Conservation (phyloP, 2,113 vertebrate genomes). For the Urocynchramus pylzowi region DNA sequence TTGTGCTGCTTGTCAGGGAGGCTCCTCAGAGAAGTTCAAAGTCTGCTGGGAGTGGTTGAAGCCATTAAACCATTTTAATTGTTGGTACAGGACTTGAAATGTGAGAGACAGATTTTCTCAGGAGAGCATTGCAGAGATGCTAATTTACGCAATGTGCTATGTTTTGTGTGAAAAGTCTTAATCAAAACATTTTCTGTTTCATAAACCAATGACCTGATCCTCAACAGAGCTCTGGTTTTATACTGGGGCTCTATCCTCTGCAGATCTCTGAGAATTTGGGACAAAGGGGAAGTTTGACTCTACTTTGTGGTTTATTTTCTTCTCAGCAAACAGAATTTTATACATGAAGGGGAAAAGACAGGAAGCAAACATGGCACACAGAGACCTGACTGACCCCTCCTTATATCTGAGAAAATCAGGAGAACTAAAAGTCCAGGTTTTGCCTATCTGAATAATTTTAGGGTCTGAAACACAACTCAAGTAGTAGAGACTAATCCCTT, state of each 20-base stretch:
- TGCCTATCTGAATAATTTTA: neutral
- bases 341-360: neutral
- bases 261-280: neutral
- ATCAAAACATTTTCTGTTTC: neutral
- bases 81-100: neutral
- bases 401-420: neutral
- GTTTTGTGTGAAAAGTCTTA: neutral
- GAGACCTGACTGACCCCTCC: neutral
- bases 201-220: neutral
- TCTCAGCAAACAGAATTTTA: neutral
- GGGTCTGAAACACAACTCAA: neutral
- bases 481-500: neutral
- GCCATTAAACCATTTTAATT: neutral
- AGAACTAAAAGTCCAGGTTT: neutral
- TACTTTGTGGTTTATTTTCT: neutral
- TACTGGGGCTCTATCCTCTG: neutral
- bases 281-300: neutral
- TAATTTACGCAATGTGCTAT: neutral
- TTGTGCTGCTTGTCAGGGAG: neutral
- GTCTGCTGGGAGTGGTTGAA: neutral
- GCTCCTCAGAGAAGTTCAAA: neutral
- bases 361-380: neutral
- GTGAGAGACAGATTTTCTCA: neutral
- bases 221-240: neutral
- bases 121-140: neutral